A percentile compares a stretch with the other conserved stretches of the same genome.
phyloP scores from a whole-genome alignment of 2,113 vertebrate genomes.

The Eudyptes chrysolophus region DNA sequence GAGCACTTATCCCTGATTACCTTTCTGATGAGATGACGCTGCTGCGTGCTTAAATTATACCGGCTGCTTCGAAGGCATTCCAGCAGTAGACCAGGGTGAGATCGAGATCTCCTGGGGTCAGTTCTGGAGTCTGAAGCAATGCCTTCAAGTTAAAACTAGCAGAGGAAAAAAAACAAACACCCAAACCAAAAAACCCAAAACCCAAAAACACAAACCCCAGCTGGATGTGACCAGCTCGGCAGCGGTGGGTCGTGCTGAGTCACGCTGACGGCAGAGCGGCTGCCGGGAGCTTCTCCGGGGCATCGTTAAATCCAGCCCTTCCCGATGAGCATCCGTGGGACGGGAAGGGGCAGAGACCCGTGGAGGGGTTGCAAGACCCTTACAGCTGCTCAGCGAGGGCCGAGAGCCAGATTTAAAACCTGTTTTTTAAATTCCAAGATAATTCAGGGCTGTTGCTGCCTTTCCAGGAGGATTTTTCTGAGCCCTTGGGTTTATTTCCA shows the following conservation, averaged over 20 bases:
- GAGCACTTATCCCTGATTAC: not conserved
- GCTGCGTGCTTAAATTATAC: not conserved
- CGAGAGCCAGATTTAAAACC: not conserved
- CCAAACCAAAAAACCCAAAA: too few relatives aligned
- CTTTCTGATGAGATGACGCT: not conserved
- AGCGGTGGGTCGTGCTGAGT: not conserved
- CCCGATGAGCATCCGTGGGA: fast-evolving
- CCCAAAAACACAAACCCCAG: too few relatives aligned
- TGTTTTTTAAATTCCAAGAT: not conserved
- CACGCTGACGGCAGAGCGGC: not conserved
- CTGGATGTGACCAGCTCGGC: not conserved
- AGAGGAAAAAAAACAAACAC: not conserved
- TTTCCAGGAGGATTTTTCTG: not conserved
- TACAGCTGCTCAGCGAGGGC: fast-evolving
- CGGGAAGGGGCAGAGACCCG: fast-evolving
- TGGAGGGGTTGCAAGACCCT: not conserved
- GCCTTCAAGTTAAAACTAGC: not conserved
- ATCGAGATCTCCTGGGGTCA: not conserved
- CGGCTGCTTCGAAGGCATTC: not conserved
- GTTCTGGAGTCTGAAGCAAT: not conserved
- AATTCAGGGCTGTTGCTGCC: not conserved
- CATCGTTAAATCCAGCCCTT: not conserved
- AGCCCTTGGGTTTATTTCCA: not conserved
- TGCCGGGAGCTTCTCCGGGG: fast-evolving
- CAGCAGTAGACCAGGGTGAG: not conserved